Evolutionary conservation across 2,797 vertebrate species (phyloP).

Genomic region (Enteromius trimaculatus): DNA sequence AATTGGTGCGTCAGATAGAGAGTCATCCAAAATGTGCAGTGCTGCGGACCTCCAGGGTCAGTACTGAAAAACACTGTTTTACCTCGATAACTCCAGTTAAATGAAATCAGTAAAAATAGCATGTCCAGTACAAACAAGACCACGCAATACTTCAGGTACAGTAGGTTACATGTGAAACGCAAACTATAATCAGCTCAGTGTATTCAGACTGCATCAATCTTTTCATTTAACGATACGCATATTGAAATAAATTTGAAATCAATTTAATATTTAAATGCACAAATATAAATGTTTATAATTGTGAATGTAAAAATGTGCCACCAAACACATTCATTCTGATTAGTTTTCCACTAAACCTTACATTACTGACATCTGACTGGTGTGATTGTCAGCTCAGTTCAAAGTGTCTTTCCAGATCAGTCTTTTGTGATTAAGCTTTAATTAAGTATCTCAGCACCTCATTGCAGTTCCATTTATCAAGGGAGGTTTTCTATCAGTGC

Average conservation of each 20-base stretch:
- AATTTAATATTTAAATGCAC: not conserved
- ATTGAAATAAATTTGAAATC: not conserved
- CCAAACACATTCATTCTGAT: not conserved
- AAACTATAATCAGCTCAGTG: not conserved
- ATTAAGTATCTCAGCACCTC: not conserved
- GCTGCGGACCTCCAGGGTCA: not conserved
- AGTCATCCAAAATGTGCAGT: not conserved
- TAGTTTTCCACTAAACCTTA: not conserved
- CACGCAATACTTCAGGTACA: not conserved
- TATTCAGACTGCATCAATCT: not conserved
- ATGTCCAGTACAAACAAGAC: too few relatives aligned
- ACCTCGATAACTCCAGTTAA: not conserved
- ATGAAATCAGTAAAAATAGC: not conserved
- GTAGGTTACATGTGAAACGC: not conserved
- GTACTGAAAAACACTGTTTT: not conserved
- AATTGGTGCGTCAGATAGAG: slow-evolving; percentile 10
- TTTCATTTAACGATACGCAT: not conserved
- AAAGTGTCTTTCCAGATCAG: slow-evolving; percentile 17
- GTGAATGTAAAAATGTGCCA: not conserved
- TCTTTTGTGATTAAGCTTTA: slow-evolving; percentile 21
- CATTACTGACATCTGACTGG: not conserved
- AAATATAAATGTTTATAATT: slow-evolving; percentile 12
- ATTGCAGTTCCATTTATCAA: not conserved
- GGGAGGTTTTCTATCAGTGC: slow-evolving; percentile 8
- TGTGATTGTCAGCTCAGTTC: slow-evolving; percentile 12